phyloP scores from a whole-genome alignment of 2,113 vertebrate genomes.

The Perognathus longimembris region DNA sequence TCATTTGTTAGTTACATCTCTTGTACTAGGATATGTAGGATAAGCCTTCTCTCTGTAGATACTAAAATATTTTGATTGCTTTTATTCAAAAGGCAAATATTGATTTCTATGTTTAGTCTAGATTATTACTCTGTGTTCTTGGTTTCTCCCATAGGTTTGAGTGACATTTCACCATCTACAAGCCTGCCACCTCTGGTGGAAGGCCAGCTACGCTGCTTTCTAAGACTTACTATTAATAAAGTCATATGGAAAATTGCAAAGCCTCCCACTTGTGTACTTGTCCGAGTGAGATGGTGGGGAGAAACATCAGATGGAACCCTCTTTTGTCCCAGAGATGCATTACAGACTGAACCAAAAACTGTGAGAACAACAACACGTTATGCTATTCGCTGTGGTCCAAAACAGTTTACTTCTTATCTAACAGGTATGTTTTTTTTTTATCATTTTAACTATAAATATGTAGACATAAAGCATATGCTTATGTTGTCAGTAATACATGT shows the following conservation, averaged over 20 bases:
- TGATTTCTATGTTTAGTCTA: slow-evolving; percentile 46
- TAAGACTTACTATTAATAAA: slow-evolving; percentile 90
- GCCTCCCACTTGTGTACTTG: slow-evolving; percentile 84
- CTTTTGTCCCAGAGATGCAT: slow-evolving; percentile 89
- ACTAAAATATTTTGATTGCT: slow-evolving; percentile 35
- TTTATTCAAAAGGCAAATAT: slow-evolving; percentile 36
- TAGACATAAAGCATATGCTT: neutral
- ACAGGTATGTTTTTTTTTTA: slow-evolving; percentile 87
- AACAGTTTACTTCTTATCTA: slow-evolving; percentile 95
- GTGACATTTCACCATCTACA: slow-evolving; percentile 89
- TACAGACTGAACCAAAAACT: slow-evolving; percentile 86
- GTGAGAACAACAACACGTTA: slow-evolving; percentile 91
- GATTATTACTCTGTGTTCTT: slow-evolving; percentile 56
- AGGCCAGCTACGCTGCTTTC: slow-evolving; percentile 93
- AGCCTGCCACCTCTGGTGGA: slow-evolving; percentile 95
- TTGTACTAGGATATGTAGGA: slow-evolving; percentile 11
- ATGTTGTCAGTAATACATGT: neutral
- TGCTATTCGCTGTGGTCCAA: slow-evolving; percentile 93
- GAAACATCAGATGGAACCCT: slow-evolving; percentile 92
- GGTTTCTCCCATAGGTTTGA: slow-evolving; percentile 84
- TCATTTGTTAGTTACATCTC: slow-evolving; percentile 49
- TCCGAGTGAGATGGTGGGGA: slow-evolving; percentile 96
- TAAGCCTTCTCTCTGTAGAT: slow-evolving; percentile 9
- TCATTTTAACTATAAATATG: neutral
- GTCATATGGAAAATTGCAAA: slow-evolving; percentile 90